phyloP scores from a whole-genome alignment of 2,113 vertebrate genomes.

The Aphelocoma coerulescens region DNA sequence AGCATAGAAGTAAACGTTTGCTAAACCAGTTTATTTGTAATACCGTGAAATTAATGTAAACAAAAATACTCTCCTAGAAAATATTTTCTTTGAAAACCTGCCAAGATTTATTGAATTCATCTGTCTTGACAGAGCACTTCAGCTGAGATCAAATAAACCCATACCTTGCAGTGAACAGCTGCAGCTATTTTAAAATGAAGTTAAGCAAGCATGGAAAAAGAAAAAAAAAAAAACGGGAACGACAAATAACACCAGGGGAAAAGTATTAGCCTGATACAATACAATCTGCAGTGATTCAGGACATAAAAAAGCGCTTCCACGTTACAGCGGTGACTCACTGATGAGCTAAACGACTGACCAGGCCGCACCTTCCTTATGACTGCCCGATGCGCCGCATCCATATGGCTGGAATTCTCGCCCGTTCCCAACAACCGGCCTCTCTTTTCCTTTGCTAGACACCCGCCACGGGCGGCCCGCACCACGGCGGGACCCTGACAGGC shows the following conservation, averaged over 20 bases:
- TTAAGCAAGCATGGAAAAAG: not conserved
- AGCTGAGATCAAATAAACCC: constrained; percentile 6
- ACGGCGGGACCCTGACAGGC: not conserved
- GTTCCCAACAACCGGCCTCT: no score
- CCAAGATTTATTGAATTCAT: not conserved
- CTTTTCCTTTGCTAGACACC: no score
- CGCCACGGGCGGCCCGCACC: not conserved
- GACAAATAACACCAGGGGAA: not conserved
- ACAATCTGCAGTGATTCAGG: not conserved
- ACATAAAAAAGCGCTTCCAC: not conserved
- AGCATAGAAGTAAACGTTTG: not conserved
- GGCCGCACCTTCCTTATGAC: not conserved
- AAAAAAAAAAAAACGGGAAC: not conserved
- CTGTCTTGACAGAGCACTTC: constrained; percentile 8
- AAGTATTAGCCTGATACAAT: not conserved
- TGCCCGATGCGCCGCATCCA: not conserved
- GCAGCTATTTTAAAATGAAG: constrained; percentile 21
- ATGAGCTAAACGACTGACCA: not conserved
- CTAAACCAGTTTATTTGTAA: not conserved
- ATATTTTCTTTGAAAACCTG: constrained; percentile 2
- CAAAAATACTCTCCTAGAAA: not conserved
- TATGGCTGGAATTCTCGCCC: rapidly evolving
- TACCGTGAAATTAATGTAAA: not conserved
- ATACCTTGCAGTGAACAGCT: not conserved
- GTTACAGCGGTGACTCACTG: not conserved